phyloP scores from a whole-genome alignment of 92 coral and sea anemone genomes.

The Micromussa lordhowensis region DNA sequence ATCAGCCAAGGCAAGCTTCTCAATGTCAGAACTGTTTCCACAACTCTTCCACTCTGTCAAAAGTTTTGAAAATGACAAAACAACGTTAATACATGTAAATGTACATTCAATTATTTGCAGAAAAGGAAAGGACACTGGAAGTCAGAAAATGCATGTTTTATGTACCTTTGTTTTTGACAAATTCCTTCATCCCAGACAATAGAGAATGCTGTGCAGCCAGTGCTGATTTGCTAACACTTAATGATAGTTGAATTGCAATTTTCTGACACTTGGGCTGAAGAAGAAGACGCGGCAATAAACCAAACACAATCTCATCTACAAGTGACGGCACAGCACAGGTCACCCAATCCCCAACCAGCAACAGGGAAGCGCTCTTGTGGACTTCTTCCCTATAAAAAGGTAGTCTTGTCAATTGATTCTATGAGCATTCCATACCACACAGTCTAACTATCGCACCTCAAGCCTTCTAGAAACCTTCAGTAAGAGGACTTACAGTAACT shows the following conservation, averaged over 20 bases:
- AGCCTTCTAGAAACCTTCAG: neutral
- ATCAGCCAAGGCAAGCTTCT: slow-evolving; percentile 73
- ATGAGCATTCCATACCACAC: neutral
- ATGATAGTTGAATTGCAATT: slow-evolving; percentile 48
- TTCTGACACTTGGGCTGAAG: slow-evolving; percentile 46
- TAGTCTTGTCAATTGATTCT: neutral
- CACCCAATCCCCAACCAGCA: slow-evolving; percentile 56
- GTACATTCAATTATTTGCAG: neutral
- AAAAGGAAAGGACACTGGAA: neutral
- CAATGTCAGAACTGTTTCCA: slow-evolving; percentile 43
- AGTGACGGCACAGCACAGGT: slow-evolving; percentile 40
- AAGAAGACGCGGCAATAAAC: slow-evolving; percentile 54
- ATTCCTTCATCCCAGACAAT: slow-evolving; percentile 67
- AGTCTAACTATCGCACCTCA: neutral
- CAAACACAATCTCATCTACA: slow-evolving; percentile 67
- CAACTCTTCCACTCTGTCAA: slow-evolving; percentile 80
- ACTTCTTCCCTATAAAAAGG: slow-evolving; percentile 65
- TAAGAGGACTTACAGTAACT: neutral
- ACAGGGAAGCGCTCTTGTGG: slow-evolving; percentile 56
- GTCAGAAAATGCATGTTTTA: neutral
- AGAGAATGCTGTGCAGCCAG: slow-evolving; percentile 64
- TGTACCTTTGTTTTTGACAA: slow-evolving; percentile 73
- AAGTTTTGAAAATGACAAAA: neutral
- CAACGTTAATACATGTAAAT: neutral
- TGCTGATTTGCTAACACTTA: slow-evolving; percentile 45